Percentiles rank a stretch among this genome's conserved stretches.
These are phyloP conservation scores for Tilapia sparmanii DNA, from an alignment of 2,113 vertebrate genomes.

Conservation along the genomic window DNA sequence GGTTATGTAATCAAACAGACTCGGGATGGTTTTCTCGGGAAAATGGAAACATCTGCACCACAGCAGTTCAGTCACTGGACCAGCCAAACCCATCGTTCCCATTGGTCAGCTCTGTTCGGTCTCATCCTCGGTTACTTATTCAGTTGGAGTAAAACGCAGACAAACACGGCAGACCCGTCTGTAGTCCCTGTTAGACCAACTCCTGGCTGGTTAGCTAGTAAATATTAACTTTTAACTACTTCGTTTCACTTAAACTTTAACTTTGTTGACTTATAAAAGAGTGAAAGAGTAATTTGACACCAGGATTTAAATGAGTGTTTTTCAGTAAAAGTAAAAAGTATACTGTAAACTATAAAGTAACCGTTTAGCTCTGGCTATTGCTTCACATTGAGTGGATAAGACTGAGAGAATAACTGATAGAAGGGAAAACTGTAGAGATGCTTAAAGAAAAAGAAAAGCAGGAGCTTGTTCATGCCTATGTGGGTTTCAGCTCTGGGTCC, in stretches of 20 bases:
- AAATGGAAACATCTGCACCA: neutral
- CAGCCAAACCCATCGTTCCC: neutral
- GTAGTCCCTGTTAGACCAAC: neutral
- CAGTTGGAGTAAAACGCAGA: neutral
- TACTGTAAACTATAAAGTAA: no score
- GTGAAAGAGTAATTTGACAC: neutral
- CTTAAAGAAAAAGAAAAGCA: neutral
- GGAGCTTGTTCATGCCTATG: neutral
- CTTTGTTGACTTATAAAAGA: neutral
- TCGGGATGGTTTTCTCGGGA: neutral
- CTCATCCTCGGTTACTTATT: neutral
- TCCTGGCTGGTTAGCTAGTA: neutral
- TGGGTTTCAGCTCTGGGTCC: neutral
- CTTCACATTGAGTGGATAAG: neutral
- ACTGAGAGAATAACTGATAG: neutral
- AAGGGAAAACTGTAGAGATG: fast-evolving
- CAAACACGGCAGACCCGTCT: neutral
- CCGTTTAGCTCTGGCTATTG: neutral
- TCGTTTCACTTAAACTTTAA: neutral
- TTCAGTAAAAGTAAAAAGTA: neutral
- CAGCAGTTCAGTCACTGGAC: neutral
- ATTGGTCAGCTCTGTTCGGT: neutral
- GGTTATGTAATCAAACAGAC: neutral
- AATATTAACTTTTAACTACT: neutral
- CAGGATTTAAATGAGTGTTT: neutral